A percentile compares a stretch with the other conserved stretches of the same genome.
phyloP scores from a whole-genome alignment of 1,140 invertebrate species.

The Sarcophaga peregrina region DNA sequence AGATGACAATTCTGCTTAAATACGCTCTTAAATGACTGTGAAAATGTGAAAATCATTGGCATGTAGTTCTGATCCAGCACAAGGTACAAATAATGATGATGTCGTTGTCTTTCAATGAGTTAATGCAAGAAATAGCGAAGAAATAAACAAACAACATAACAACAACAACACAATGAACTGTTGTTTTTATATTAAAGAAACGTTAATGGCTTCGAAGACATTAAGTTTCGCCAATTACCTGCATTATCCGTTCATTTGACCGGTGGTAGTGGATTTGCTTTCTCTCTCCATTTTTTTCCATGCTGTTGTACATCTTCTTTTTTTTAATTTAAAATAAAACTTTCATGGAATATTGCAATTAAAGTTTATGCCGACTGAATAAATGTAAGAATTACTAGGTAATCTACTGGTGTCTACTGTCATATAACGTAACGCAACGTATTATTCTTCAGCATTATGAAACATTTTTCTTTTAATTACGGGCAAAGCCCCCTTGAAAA shows the following conservation, averaged over 20 bases:
- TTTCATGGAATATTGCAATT: neutral
- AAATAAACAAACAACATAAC: too few relatives aligned
- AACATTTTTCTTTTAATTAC: slow-evolving; percentile 6
- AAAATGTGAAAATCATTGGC: too few relatives aligned
- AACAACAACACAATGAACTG: neutral
- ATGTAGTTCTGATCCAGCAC: too few relatives aligned
- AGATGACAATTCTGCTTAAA: too few relatives aligned
- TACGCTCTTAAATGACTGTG: too few relatives aligned
- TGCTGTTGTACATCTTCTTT: too few relatives aligned
- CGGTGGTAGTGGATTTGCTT: neutral
- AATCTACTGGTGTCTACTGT: too few relatives aligned
- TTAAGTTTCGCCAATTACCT: neutral
- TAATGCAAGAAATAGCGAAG: too few relatives aligned
- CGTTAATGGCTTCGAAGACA: slow-evolving; percentile 3
- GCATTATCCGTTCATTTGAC: neutral
- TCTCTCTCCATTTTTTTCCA: too few relatives aligned
- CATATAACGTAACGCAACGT: neutral
- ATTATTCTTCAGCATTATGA: neutral
- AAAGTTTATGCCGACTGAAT: neutral
- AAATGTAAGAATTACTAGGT: too few relatives aligned
- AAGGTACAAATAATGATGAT: too few relatives aligned
- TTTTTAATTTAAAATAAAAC: neutral
- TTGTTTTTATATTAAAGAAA: neutral
- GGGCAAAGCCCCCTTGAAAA: neutral
- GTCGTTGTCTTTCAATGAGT: too few relatives aligned